Conservation (phyloP, 2,113 vertebrate species). For the Chaetorhynchus papuensis region DNA sequence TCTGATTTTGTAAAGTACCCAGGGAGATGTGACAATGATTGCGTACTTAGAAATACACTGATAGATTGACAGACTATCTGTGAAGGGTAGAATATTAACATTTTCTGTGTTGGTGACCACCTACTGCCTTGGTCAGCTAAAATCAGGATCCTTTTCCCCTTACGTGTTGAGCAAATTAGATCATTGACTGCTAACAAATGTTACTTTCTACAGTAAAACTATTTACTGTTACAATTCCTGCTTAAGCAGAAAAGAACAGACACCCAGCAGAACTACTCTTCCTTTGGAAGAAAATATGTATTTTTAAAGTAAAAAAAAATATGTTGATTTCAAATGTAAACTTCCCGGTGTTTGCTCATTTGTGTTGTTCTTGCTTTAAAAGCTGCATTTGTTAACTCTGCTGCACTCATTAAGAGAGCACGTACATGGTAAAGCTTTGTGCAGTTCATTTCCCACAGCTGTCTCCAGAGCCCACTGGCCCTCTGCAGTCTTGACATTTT, state of each 20-base stretch:
- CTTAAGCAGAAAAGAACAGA: neutral
- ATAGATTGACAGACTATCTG: neutral
- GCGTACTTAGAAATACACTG: conserved; percentile 8
- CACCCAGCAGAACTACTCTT: neutral
- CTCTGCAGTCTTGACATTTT: neutral
- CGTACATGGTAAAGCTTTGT: neutral
- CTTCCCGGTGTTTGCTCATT: neutral
- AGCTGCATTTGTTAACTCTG: neutral
- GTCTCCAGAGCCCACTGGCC: neutral
- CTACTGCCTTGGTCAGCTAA: neutral
- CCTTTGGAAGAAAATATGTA: neutral
- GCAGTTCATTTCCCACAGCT: neutral
- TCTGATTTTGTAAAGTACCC: conserved; percentile 51
- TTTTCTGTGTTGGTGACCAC: neutral
- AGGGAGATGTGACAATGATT: conserved; percentile 25
- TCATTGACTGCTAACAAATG: neutral
- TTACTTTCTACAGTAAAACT: neutral
- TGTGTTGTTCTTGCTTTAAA: neutral
- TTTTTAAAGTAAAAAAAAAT: neutral
- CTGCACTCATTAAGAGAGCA: neutral
- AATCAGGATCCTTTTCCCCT: neutral
- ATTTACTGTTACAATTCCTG: neutral
- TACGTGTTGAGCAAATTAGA: neutral
- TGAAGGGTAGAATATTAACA: conserved; percentile 5
- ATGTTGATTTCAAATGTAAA: neutral